These are phyloP conservation scores for Sipha flava DNA, from an alignment of 1,140 invertebrate species.

Conservation along the genomic window DNA sequence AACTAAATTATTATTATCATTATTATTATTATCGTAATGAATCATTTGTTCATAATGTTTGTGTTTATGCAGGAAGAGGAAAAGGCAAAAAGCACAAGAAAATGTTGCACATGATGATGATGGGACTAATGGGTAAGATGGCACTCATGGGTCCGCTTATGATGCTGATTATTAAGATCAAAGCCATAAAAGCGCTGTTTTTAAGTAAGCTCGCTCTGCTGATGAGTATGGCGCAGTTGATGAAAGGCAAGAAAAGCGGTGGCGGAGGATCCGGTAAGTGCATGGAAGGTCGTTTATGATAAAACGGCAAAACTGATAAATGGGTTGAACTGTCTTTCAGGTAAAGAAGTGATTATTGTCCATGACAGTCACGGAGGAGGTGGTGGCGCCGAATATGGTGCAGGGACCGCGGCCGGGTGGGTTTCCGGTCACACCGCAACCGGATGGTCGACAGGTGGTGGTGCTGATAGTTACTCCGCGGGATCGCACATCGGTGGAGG, in stretches of 20 bases:
- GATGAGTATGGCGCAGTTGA: slow-evolving; percentile 26
- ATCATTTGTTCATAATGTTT: no score
- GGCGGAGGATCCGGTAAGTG: slow-evolving; percentile 30
- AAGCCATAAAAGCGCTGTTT: slow-evolving; percentile 36
- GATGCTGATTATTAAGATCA: slow-evolving; percentile 37
- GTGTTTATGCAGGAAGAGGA: slow-evolving; percentile 35
- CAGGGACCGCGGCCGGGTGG: slow-evolving; percentile 33
- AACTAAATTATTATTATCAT: no score
- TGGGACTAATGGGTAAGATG: slow-evolving; percentile 35
- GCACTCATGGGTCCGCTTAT: slow-evolving; percentile 36
- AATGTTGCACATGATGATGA: slow-evolving; percentile 37
- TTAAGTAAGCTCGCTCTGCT: slow-evolving; percentile 35
- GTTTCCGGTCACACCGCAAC: slow-evolving; percentile 33
- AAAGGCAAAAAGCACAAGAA: slow-evolving; percentile 34
- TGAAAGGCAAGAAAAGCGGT: slow-evolving; percentile 35
- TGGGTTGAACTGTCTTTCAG: no score
- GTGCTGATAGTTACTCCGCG: slow-evolving; percentile 29
- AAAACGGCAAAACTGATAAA: no score
- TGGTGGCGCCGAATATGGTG: slow-evolving; percentile 31
- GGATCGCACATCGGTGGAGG: slow-evolving; percentile 27
- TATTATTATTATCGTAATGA: no score
- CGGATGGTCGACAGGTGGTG: slow-evolving; percentile 35
- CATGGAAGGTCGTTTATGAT: neutral
- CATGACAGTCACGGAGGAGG: slow-evolving; percentile 34
- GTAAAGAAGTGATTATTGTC: slow-evolving; percentile 36